These are phyloP conservation scores for Nycticryphes semicollaris DNA, from an alignment of 2,113 vertebrate species.

Conservation along the genomic window DNA sequence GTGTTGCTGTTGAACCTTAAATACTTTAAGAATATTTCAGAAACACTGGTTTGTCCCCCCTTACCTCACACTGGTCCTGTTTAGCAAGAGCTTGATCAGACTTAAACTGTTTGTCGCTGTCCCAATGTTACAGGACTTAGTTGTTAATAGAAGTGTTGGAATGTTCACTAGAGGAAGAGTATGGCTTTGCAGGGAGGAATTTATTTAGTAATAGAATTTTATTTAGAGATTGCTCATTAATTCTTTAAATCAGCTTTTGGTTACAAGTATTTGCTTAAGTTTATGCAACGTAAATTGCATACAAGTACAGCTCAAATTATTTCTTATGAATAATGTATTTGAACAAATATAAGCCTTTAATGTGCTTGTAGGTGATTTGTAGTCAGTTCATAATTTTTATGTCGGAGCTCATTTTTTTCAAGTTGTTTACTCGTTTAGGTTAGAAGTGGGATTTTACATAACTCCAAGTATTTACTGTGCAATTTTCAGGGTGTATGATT, in stretches of 20 bases:
- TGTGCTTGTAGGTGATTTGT: conserved; percentile 39
- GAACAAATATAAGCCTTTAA: conserved; percentile 39
- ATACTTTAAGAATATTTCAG: not conserved
- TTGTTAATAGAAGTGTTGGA: not conserved
- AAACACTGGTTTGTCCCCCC: not conserved
- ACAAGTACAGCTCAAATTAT: conserved; percentile 28
- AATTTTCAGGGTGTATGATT: not conserved
- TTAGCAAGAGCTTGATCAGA: not conserved
- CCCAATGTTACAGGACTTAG: not conserved
- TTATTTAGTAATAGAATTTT: conserved; percentile 32
- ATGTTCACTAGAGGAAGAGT: not conserved
- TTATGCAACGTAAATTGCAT: conserved; percentile 28
- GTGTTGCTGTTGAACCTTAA: not conserved
- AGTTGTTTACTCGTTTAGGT: not conserved
- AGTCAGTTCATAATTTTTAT: conserved; percentile 2
- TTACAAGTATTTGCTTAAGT: conserved; percentile 53
- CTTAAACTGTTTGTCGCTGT: not conserved
- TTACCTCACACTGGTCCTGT: not conserved
- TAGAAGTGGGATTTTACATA: not conserved
- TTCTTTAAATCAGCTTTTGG: conserved; percentile 40
- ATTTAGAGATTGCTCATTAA: conserved; percentile 48
- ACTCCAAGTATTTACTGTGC: not conserved
- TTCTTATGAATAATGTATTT: conserved; percentile 58
- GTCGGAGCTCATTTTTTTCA: conserved; percentile 9
- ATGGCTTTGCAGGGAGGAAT: not conserved